Base-by-base conservation (phyloP, 2,888 invertebrate species). In the Dorcus parallelipipedus region DNA sequence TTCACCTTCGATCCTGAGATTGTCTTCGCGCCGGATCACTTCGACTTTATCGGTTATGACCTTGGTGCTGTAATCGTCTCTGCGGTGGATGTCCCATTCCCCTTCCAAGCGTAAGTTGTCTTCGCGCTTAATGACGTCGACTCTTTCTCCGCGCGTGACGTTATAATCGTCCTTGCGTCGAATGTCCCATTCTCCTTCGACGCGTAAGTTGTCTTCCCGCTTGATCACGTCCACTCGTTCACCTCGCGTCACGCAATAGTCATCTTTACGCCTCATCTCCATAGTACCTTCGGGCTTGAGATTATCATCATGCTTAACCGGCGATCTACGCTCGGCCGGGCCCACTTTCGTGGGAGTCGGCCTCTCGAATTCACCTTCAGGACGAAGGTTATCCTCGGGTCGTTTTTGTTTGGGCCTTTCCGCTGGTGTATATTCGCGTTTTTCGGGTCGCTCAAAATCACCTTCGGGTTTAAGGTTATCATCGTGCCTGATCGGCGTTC, bases 261-360 rank as follows among this genome's bases (percentile, higher is more conserved):
- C 60, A 33, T 60, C 56, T 41, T 52, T 54, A 41, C 58, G 59
- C 54, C 40, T 54, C 55, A 59, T 58, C 20, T 64, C 80, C 65
- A 85, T 84, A 2, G 84, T 81, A 74, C 84, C 84, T 72, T 82
- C 82, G 2, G 79, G 79, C 9, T 69, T 67, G 6, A 80, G 68
- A 63, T 82, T 81, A 67, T 82, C 81, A 17, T 70, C 71, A 42
- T 76, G 80, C 64, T 72, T 76, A 17, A 74, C 77, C 58, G 85
- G 83, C 69, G 80, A 83, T 52, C 86, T 83, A 64, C 86, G 79
- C 74, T 89, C 88, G 5, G 82, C 80, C 62, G 84, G 83, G 20
- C 75, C 76, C 9, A 77, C 67, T 38, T 78, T 71, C 2, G 76
- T 73, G 51, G 78, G 79, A 56, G 72, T 70, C 0, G 80, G 79